Evolutionary conservation across 2,113 vertebrate species (phyloP).

Genomic region (Panthera tigris): DNA sequence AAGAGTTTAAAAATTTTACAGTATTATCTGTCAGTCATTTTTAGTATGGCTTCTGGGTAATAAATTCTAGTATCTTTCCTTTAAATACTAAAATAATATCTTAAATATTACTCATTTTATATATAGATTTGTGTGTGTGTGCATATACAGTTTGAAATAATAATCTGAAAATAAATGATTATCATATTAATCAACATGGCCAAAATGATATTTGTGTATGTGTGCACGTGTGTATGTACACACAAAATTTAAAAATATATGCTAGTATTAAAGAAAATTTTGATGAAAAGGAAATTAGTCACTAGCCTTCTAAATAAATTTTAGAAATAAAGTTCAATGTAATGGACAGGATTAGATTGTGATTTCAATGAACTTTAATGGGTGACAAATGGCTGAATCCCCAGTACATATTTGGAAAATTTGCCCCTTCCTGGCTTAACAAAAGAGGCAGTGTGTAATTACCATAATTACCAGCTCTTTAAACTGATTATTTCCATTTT

Average conservation of each 20-base stretch:
- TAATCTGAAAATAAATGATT: background rate
- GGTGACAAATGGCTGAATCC: constrained; percentile 25
- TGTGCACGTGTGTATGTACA: rapidly evolving
- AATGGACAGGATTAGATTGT: background rate
- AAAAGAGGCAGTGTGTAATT: constrained; percentile 57
- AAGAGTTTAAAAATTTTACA: background rate
- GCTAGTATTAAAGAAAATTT: background rate
- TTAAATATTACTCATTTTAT: background rate
- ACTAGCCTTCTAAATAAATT: background rate
- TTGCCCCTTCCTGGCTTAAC: constrained; percentile 70
- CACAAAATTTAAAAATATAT: background rate
- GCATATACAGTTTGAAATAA: background rate
- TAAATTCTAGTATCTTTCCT: background rate
- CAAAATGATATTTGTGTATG: background rate
- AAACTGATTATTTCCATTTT: constrained; percentile 31
- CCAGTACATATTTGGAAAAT: constrained; percentile 18
- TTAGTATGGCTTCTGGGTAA: background rate
- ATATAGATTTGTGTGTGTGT: background rate
- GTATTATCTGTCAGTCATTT: background rate
- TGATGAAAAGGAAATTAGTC: background rate
- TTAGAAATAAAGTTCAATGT: constrained; percentile 44
- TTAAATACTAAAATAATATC: background rate
- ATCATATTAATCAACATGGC: background rate
- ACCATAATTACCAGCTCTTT: constrained; percentile 47
- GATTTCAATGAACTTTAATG: constrained; percentile 50